Evolutionary conservation across 2,888 invertebrate genomes (phyloP), one percentile per base, ranked within the genome.

Genomic region (Ectropis crepuscularia): DNA sequence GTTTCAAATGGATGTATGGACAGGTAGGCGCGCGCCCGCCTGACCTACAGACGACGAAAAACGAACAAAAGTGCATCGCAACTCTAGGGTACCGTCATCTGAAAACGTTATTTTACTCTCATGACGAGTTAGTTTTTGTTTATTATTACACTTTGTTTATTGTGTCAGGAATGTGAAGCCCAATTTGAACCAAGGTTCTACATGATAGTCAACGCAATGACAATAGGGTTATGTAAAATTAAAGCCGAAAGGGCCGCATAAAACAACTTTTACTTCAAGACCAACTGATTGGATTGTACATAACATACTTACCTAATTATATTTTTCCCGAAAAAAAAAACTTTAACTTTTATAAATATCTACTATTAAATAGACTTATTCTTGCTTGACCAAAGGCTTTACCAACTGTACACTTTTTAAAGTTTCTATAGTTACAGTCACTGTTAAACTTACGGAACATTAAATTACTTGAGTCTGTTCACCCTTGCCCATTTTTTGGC

Each of bases 1-100:
- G 89, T 90, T 92, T 91, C 89, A 91, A 91, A 92, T 89, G 88
- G 77, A 80, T 89, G 88, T 87, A 90, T 89, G 88, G 77, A 82
- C 90, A 90, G 90, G 89, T 87, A 87, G 85, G 84, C 82, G 78
- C 83, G 75, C 83, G 86, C 81, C 85, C 85, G 87, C 71, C 80
- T 91, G 91, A 91, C 90, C 91, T 89, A 91, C 91, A 91, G 87
- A 87, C 90, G 76, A 80, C 66, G 74, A 86, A 89, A 89, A 89
- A 77, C 77, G 79, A 72, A 75, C 71, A 82, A 85, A 47, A 69
- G 7, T 38, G 11, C 50, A 67, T 51, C 45, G 39, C 36, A 36
- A 49, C 74, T 82, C 82, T 79, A 71, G 83, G 74, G 80, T 72
- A 76, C 80, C 74, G 68, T 51, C 61, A 16, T 49, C 51, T n/a